A percentile compares a stretch with the other conserved stretches of the same genome.
phyloP scores from a whole-genome alignment of 2,113 vertebrate species.

The Lepus europaeus region DNA sequence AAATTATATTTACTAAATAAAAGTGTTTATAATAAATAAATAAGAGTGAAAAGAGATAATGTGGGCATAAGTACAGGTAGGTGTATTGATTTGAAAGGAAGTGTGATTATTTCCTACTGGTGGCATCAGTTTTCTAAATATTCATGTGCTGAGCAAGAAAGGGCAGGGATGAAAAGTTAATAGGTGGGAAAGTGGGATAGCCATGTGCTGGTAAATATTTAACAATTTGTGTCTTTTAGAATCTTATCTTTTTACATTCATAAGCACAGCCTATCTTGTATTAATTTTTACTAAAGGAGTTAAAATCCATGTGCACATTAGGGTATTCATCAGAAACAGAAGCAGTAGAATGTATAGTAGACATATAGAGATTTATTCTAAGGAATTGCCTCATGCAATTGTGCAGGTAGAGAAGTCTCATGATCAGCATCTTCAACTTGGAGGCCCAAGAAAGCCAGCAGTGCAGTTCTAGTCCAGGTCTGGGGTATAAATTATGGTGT shows the following conservation, averaged over 20 bases:
- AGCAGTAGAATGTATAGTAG: background rate
- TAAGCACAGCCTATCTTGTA: background rate
- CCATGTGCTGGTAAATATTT: background rate
- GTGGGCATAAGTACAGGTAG: background rate
- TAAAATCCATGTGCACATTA: slow-evolving; percentile 11
- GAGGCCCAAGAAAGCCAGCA: too few relatives aligned
- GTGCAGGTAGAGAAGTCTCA: background rate
- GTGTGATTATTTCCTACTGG: background rate
- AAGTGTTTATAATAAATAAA: too few relatives aligned
- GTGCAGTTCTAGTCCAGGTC: too few relatives aligned
- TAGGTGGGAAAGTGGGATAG: background rate
- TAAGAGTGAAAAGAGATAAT: slow-evolving; percentile 17
- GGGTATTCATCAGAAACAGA: background rate
- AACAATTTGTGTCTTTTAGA: slow-evolving; percentile 6
- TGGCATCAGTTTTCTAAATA: background rate
- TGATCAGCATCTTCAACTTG: background rate
- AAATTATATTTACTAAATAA: too few relatives aligned
- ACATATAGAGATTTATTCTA: background rate
- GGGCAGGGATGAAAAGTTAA: background rate
- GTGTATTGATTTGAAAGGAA: slow-evolving; percentile 11
- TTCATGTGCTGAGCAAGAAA: slow-evolving; percentile 12
- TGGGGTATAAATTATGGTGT: background rate
- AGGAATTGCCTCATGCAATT: background rate
- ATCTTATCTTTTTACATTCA: background rate
- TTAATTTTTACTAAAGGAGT: background rate